Conservation (phyloP, 2,113 vertebrate genomes). For the Leptodactylus fuscus region DNA sequence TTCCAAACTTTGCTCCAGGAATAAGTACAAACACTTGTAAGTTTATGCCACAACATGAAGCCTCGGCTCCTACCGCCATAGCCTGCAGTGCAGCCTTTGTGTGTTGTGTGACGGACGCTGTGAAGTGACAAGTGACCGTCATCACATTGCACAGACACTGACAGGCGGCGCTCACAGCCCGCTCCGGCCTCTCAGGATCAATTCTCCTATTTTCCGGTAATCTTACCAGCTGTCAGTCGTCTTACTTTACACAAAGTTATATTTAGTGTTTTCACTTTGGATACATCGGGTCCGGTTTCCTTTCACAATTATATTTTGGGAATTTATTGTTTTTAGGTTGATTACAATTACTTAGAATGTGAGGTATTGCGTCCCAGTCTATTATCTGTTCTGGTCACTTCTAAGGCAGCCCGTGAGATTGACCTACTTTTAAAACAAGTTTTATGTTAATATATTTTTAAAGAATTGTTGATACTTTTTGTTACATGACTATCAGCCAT, state of each 20-base stretch:
- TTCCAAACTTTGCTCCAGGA: background rate
- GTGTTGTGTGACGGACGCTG: conserved; percentile 23
- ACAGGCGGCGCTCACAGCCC: background rate
- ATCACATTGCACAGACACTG: conserved; percentile 15
- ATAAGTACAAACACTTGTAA: conserved; percentile 15
- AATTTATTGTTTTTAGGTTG: too few species aligned
- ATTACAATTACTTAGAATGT: too few species aligned
- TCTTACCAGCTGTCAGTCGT: background rate
- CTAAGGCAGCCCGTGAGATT: too few species aligned
- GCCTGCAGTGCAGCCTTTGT: conserved; percentile 26
- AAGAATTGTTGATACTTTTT: too few species aligned
- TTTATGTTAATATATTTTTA: too few species aligned
- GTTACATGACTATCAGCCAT: too few species aligned
- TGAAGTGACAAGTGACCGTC: conserved; percentile 6
- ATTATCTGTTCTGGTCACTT: too few species aligned
- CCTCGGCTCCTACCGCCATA: background rate
- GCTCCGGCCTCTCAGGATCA: background rate
- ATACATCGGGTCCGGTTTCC: too few species aligned
- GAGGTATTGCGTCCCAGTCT: too few species aligned
- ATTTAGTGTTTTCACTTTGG: too few species aligned
- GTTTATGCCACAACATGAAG: background rate
- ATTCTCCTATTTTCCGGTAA: background rate
- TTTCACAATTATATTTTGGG: too few species aligned
- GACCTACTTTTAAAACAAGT: too few species aligned
- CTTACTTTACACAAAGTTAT: background rate